A percentile compares a stretch with the other conserved stretches of the same genome.
Evolutionary conservation across 1,140 invertebrate species (phyloP).

Genomic region (Caenorhabditis tropicalis): DNA sequence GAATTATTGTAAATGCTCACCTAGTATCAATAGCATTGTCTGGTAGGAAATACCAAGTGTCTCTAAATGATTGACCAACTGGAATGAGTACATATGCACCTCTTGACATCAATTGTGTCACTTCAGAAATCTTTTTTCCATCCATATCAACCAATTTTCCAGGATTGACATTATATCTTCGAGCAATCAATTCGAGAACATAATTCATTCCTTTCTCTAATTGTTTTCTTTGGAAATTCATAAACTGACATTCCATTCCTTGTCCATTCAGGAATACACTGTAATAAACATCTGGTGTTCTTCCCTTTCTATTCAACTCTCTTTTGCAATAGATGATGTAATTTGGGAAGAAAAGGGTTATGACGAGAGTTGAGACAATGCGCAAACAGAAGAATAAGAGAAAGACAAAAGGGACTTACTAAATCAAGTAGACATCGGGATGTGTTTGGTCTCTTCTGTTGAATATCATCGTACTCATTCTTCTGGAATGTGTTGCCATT

Average conservation of each 20-base stretch:
- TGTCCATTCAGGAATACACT: conserved; percentile 65
- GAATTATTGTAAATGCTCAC: conserved; percentile 4
- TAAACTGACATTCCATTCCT: conserved; percentile 61
- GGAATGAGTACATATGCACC: conserved; percentile 64
- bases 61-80: conserved; percentile 61
- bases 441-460: conserved; percentile 63
- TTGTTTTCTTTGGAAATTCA: conserved; percentile 62
- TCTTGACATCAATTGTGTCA: conserved; percentile 63
- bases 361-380: neutral
- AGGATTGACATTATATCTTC: conserved; percentile 62
- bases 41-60: conserved; percentile 67
- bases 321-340: conserved; percentile 14
- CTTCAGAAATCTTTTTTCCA: conserved; percentile 56
- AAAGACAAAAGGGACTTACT: conserved; percentile 48
- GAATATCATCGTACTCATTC: conserved; percentile 58
- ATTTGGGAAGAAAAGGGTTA: neutral
- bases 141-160: conserved; percentile 64
- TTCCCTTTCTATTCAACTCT: too few species aligned
- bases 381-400: neutral
- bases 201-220: conserved; percentile 63
- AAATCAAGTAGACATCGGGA: conserved; percentile 63
- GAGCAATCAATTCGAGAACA: conserved; percentile 60
- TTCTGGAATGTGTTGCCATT: conserved; percentile 7
- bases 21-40: conserved; percentile 66
- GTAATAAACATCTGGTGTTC: conserved; percentile 37